phyloP scores from a whole-genome alignment of 1,140 invertebrate genomes.

The Globodera rostochiensis region DNA sequence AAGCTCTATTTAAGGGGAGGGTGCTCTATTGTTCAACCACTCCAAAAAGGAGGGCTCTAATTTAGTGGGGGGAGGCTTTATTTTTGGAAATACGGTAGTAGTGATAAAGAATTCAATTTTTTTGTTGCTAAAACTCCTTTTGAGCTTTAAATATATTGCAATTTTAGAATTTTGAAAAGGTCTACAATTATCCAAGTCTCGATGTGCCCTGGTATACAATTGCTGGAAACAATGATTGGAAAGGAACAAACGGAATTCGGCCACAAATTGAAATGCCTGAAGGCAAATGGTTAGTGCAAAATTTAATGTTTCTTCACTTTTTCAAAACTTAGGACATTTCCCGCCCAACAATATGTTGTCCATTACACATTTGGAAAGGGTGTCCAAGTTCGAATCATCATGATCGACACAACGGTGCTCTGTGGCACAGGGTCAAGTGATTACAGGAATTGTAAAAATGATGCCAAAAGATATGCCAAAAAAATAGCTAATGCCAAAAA shows the following conservation, averaged over 20 bases:
- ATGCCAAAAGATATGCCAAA: constrained; percentile 1
- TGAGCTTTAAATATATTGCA: neutral
- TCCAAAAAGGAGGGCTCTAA: no score
- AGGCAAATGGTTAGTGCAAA: neutral
- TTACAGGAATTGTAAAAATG: neutral
- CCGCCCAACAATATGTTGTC: neutral
- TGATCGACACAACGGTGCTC: neutral
- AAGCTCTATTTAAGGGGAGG: no score
- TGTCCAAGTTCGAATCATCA: neutral
- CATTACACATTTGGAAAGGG: neutral
- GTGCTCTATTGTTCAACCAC: no score
- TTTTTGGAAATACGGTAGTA: no score
- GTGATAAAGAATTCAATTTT: no score
- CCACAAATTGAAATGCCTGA: neutral
- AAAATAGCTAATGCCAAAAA: neutral
- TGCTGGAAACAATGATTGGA: neutral
- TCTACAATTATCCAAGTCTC: neutral
- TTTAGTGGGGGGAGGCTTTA: no score
- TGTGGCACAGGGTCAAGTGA: neutral
- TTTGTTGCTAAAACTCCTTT: no score
- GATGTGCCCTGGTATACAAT: constrained; percentile 2
- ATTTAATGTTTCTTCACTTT: neutral
- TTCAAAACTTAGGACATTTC: neutral
- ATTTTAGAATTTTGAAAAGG: neutral
- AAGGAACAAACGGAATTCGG: neutral